These are phyloP conservation scores for Elachura formosa DNA, from an alignment of 2,113 vertebrate species.

Conservation along the genomic window DNA sequence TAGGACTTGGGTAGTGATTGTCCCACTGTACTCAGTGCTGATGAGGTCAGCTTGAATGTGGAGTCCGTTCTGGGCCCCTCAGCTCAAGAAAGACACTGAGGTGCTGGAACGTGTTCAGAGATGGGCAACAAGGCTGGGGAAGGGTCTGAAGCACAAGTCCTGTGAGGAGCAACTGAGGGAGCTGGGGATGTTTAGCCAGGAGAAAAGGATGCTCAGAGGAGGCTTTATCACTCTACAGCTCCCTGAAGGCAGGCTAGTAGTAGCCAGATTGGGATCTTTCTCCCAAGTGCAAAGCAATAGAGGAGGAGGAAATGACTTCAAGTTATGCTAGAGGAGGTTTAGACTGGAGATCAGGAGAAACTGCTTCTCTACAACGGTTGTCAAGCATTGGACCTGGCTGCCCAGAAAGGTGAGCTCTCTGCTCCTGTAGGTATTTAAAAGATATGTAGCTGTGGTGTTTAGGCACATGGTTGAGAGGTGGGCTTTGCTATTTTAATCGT, in stretches of 20 bases:
- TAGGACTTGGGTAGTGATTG: neutral
- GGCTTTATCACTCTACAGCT: neutral
- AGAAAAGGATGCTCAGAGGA: neutral
- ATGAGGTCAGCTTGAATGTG: neutral
- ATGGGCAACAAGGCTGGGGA: neutral
- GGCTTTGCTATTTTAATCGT: neutral
- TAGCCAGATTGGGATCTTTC: neutral
- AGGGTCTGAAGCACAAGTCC: neutral
- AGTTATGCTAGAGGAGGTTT: neutral
- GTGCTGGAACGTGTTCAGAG: rapidly evolving
- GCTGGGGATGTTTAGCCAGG: neutral
- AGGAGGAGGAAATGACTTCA: neutral
- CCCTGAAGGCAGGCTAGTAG: neutral
- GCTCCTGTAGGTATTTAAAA: neutral
- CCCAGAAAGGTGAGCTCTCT: neutral
- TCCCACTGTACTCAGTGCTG: neutral
- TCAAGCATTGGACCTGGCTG: neutral
- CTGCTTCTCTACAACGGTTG: neutral
- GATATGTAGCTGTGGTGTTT: neutral
- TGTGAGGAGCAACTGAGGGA: neutral
- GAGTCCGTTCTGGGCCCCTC: neutral
- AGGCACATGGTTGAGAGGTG: neutral
- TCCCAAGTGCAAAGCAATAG: rapidly evolving
- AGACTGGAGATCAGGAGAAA: neutral
- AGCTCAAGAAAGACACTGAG: neutral